Base-by-base conservation (phyloP, 2,113 vertebrate species). In the Pterocles burchelli region DNA sequence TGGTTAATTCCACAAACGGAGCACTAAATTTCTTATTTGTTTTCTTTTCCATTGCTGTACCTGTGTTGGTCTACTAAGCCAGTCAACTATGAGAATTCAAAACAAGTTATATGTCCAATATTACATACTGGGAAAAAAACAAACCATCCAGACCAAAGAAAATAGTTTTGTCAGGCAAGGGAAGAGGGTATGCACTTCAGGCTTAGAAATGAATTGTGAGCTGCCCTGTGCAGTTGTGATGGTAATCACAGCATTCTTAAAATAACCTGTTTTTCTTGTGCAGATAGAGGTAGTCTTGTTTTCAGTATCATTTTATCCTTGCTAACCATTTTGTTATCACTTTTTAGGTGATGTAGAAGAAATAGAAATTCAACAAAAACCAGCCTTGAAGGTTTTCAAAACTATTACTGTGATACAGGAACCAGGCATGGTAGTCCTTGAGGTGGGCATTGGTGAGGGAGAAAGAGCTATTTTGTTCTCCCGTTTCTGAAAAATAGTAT, bases 301-400 rank as follows among this genome's bases (percentile, higher is more conserved):
- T 61, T 38, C 62, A 54, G 9, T 91, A 3, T 58, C 21, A 48
- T 85, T 95, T 70, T 17, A 22, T 31, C 29, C 31, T 91, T 95
- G 51, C 19, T 72, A 65, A 82, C 66, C 17, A 22, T 61, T 93
- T 93, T 81, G 14, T 67, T 93, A 21, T 58, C 41, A 57, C 86
- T 88, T 94, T 95, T 83, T 91, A 99, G 99, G 99, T 89, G 99
- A 99, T 61, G 99, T 99, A 81, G 99, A 99, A 98, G 99, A 99
- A 98, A 97, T 99, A 96, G 99, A 99, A 95, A 97, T 98, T 57
- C 97, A 98, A 5, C 99, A 99, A 90, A 99, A 99, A 85, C 98
- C 99, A 76, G 99, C 99, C 33, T 68, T 99, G 95, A 98, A 97
- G 96, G 98, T 99, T 86, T 99, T 99, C 95, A 99, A 99, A 97